Base-by-base conservation (phyloP, 2,113 vertebrate genomes). In the Ctenomys sociabilis region DNA sequence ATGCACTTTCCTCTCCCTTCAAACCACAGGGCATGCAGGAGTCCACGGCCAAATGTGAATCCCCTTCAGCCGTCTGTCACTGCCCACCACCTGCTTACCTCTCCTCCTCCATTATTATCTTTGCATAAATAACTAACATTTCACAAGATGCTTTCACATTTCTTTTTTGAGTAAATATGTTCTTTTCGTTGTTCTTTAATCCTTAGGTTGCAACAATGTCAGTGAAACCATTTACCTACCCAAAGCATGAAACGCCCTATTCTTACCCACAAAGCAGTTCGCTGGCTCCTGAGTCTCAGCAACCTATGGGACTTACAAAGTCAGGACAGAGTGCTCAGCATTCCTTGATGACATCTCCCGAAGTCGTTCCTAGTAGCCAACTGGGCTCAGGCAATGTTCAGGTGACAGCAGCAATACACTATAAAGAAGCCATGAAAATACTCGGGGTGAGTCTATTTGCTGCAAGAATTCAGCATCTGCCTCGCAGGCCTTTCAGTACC, bases 161-260 rank as follows among this genome's bases (percentile, higher is more conserved):
- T 93, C 17, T 73, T 70, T 89, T 82, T 24, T 89, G 64, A 7
- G 9, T 83, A 72, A 91, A 82, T 52, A 11, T 35, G 68, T 94
- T n/a, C 13, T 21, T 85, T 88, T 61, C 40, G 28, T 91, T 45
- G 14, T 94, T 95, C 96, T 97, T 80, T 21, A 59, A 59, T n/a
- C 61, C 84, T 88, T 85, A 88, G 92, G 80, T 54, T 16, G 66
- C 10, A 61, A 85, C 24, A 43, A 68, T 17, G 32, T 86, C 94
- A 73, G 54, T 45, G 37, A 7, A 52, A 40, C 16, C 72, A 81
- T 70, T 61, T 45, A 28, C 21, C 40, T 45, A 80, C 30, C 9
- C 66, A 68, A 32, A 16, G 10, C 4, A 0, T 61, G 61, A 61
- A 70, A 61, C 45, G 13, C 19, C 61, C 11, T 83, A 7, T 63